Evolutionary conservation across 2,797 vertebrate genomes (phyloP).

Genomic region (Acipenser ruthenus): DNA sequence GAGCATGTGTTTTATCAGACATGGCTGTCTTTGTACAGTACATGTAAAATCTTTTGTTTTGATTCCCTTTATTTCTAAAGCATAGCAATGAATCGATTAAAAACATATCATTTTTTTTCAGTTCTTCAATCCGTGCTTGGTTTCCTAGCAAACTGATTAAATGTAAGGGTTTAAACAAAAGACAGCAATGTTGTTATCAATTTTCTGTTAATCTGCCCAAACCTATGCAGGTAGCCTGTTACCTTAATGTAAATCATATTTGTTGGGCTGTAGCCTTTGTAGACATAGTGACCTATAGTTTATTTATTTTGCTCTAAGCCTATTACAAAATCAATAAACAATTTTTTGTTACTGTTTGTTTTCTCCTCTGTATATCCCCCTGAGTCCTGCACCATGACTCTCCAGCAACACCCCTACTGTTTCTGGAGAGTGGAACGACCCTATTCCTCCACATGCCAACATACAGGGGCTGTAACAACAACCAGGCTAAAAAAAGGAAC

Average conservation of each 20-base stretch:
- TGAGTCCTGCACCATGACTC: background rate
- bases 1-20: no score
- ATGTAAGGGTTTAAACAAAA: slow-evolving; percentile 45
- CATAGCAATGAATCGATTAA: slow-evolving; percentile 6
- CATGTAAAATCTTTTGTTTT: no score
- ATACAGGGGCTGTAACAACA: no score
- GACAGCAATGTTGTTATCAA: slow-evolving; percentile 41
- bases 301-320: slow-evolving; percentile 71
- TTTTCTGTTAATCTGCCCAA: slow-evolving; percentile 19
- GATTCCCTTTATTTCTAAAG: background rate
- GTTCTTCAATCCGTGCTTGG: slow-evolving; percentile 40
- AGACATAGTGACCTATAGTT: slow-evolving; percentile 54
- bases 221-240: slow-evolving; percentile 48
- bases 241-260: slow-evolving; percentile 55
- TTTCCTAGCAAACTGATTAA: slow-evolving; percentile 48
- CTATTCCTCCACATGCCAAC: no score
- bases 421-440: no score
- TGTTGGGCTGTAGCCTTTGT: slow-evolving; percentile 54
- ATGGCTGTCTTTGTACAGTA: no score
- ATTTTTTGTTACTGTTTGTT: slow-evolving; percentile 64
- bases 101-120: slow-evolving; percentile 23
- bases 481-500: no score
- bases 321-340: slow-evolving; percentile 83
- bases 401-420: background rate
- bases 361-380: slow-evolving; percentile 66